Conservation (phyloP, 2,888 invertebrate genomes). For the Notodonta dromedarius region DNA sequence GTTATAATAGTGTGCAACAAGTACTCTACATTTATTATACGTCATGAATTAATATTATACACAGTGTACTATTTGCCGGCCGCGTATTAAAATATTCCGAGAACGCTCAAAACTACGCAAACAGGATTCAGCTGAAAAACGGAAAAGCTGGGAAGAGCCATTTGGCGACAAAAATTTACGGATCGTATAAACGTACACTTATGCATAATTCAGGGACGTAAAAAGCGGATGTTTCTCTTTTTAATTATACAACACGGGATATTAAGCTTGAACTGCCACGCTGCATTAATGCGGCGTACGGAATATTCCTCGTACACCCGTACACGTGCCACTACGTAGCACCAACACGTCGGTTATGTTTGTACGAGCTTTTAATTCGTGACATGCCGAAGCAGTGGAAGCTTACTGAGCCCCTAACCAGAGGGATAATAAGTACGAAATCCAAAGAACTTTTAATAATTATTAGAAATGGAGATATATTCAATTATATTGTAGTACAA, state of each 20-base stretch:
- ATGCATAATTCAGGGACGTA: slow-evolving; percentile 82
- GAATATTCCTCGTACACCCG: slow-evolving; percentile 7
- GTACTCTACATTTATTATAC: no score
- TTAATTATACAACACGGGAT: slow-evolving; percentile 81
- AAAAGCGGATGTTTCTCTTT: slow-evolving; percentile 81
- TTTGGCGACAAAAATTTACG: slow-evolving; percentile 76
- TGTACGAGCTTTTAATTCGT: no score
- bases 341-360: no score
- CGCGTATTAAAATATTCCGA: slow-evolving; percentile 35
- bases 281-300: slow-evolving; percentile 57
- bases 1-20: no score
- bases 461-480: no score
- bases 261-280: slow-evolving; percentile 73
- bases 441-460: no score
- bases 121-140: slow-evolving; percentile 53
- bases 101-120: slow-evolving; percentile 39
- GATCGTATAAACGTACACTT: slow-evolving; percentile 79
- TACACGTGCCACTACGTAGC: neutral
- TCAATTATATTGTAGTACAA: no score
- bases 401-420: no score
- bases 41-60: no score
- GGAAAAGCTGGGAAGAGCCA: slow-evolving; percentile 60
- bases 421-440: no score
- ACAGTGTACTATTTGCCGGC: slow-evolving; percentile 7
- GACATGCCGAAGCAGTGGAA: neutral